phyloP scores from a whole-genome alignment of 2,888 invertebrate species.

The Anaspis maculata region DNA sequence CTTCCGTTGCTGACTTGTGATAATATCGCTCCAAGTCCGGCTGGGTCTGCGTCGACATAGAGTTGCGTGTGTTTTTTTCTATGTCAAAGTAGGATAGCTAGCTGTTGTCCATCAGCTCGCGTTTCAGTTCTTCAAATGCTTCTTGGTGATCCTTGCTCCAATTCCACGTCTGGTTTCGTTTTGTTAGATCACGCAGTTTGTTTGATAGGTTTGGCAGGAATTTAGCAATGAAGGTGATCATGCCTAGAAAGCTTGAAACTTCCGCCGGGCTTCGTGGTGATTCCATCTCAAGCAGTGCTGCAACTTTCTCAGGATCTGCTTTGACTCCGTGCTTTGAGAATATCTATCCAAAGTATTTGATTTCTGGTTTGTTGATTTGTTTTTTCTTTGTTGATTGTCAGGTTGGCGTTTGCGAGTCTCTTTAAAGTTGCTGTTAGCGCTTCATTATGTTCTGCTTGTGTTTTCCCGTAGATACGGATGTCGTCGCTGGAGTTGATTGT shows the following conservation, averaged over 20 bases:
- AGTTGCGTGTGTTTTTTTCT: constrained; percentile 5
- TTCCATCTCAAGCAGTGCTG: constrained; percentile 12
- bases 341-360: constrained; percentile 27
- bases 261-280: constrained; percentile 5
- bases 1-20: constrained; percentile 2
- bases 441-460: constrained; percentile 25
- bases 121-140: constrained; percentile 7
- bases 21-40: constrained; percentile 8
- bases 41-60: constrained; percentile 10
- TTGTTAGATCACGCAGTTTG: constrained; percentile 3
- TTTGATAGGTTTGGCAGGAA: constrained; percentile 12
- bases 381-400: constrained; percentile 28
- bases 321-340: constrained; percentile 23
- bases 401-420: constrained; percentile 17
- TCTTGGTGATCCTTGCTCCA: constrained; percentile 24
- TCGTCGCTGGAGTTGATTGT: constrained; percentile 35
- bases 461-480: constrained; percentile 30
- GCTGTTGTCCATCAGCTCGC: background rate
- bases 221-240: constrained; percentile 10
- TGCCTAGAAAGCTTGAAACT: constrained; percentile 11
- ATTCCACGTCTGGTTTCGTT: constrained; percentile 37
- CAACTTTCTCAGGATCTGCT: constrained; percentile 23
- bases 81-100: constrained; percentile 9
- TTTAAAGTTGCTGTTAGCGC: constrained; percentile 22
- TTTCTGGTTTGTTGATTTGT: constrained; percentile 20